A percentile compares a stretch with the other conserved stretches of the same genome.
Evolutionary conservation across 1,140 invertebrate species (phyloP).

Genomic region (Drosophila elegans): DNA sequence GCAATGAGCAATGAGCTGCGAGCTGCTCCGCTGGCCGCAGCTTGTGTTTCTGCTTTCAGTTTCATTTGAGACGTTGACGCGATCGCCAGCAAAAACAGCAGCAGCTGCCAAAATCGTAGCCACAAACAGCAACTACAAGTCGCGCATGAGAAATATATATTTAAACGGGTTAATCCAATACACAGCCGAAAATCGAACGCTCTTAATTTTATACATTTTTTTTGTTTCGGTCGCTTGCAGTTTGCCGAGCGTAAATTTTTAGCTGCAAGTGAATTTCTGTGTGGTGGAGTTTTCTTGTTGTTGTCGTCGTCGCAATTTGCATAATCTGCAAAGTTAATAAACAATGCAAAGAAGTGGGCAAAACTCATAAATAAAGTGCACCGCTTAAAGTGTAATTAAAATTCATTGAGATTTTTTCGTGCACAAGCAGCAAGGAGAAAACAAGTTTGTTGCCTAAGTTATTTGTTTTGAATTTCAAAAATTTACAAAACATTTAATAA

Average conservation of each 20-base stretch:
- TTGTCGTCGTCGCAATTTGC: slow-evolving; percentile 54
- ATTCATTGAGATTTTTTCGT: slow-evolving; percentile 47
- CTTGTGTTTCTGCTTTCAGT: slow-evolving; percentile 78
- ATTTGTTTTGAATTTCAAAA: slow-evolving; percentile 66
- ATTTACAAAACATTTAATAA: slow-evolving; percentile 39
- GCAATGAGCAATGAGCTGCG: slow-evolving; percentile 21
- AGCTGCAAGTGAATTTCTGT: slow-evolving; percentile 36
- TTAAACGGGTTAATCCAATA: slow-evolving; percentile 62
- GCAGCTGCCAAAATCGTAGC: slow-evolving; percentile 27
- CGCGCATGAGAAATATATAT: slow-evolving; percentile 53
- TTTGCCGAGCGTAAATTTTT: slow-evolving; percentile 11
- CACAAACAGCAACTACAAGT: slow-evolving; percentile 25
- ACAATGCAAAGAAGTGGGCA: slow-evolving; percentile 78
- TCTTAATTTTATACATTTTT: slow-evolving; percentile 32
- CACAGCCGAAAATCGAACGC: slow-evolving; percentile 32
- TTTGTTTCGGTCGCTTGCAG: slow-evolving; percentile 15
- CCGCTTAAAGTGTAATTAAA: slow-evolving; percentile 50
- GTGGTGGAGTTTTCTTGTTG: slow-evolving; percentile 40
- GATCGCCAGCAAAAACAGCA: slow-evolving; percentile 66
- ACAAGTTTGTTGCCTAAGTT: slow-evolving; percentile 80
- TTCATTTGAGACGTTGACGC: slow-evolving; percentile 81
- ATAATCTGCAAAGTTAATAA: slow-evolving; percentile 66
- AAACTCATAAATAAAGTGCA: slow-evolving; percentile 77
- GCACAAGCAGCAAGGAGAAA: slow-evolving; percentile 40
- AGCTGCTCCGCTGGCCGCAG: slow-evolving; percentile 40